Conservation (phyloP, 2,888 invertebrate species). For the Eremobia ochroleuca region DNA sequence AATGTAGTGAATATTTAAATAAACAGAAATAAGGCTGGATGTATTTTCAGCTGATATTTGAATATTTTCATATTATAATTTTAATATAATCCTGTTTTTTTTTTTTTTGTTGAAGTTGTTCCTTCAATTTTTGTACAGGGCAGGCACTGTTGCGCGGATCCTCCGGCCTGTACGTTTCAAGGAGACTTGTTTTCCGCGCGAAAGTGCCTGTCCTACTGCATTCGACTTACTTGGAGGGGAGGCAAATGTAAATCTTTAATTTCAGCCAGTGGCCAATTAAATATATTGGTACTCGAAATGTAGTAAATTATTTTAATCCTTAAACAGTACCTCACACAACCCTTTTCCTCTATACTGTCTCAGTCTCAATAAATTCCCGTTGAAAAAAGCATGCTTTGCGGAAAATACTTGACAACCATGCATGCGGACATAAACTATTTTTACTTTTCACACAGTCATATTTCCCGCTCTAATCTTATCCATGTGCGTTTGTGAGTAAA, state of each 20-base stretch:
- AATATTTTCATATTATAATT: constrained; percentile 91
- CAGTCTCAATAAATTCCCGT: neutral
- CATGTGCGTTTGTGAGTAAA: neutral
- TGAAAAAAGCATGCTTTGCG: neutral
- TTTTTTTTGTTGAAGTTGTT: constrained; percentile 88
- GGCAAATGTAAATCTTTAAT: constrained; percentile 88
- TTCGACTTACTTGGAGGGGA: constrained; percentile 83
- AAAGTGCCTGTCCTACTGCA: constrained; percentile 78
- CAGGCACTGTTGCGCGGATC: constrained; percentile 74
- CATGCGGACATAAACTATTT: neutral
- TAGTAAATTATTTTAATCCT: constrained; percentile 83
- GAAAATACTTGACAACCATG: neutral
- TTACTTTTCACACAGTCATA: constrained; percentile 1
- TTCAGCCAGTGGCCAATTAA: constrained; percentile 91
- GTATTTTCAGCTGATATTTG: constrained; percentile 89
- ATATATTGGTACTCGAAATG: constrained; percentile 89
- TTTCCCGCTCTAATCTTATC: constrained; percentile 35
- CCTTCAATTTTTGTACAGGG: constrained; percentile 87
- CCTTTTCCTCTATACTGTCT: neutral
- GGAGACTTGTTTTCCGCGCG: constrained; percentile 62
- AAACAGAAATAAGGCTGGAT: constrained; percentile 90
- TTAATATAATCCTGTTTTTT: constrained; percentile 91
- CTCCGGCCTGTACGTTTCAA: constrained; percentile 45
- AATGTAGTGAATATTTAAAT: constrained; percentile 91
- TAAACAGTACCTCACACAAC: constrained; percentile 4